A percentile compares a stretch with the other conserved stretches of the same genome.
Conservation (phyloP, 1,140 invertebrate genomes). For the Panulirus ornatus region DNA sequence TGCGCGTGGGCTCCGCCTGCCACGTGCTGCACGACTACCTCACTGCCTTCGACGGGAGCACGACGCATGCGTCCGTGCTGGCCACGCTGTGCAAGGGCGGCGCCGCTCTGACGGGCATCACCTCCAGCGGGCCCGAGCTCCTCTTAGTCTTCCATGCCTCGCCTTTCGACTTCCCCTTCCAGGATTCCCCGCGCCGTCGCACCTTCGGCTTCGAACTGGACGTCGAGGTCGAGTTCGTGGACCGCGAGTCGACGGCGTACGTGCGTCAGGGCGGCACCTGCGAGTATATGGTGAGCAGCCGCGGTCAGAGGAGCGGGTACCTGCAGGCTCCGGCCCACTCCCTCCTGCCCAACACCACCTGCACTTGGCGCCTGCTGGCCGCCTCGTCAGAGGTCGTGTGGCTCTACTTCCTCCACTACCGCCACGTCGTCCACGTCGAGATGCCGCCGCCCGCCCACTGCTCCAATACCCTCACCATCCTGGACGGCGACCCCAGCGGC, state of each 20-base stretch:
- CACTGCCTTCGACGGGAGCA: slow-evolving; percentile 93
- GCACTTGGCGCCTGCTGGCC: slow-evolving; percentile 72
- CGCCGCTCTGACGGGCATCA: slow-evolving; percentile 88
- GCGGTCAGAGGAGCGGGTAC: slow-evolving; percentile 74
- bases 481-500: slow-evolving; percentile 56
- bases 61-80: slow-evolving; percentile 90
- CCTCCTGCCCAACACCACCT: slow-evolving; percentile 74
- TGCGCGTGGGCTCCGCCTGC: slow-evolving; percentile 88
- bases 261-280: slow-evolving; percentile 53
- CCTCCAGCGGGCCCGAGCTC: slow-evolving; percentile 90
- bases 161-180: slow-evolving; percentile 88
- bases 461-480: slow-evolving; percentile 73
- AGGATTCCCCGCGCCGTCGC: slow-evolving; percentile 79
- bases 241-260: slow-evolving; percentile 73
- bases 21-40: slow-evolving; percentile 92
- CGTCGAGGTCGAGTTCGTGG: slow-evolving; percentile 86
- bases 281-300: slow-evolving; percentile 59
- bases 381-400: slow-evolving; percentile 74
- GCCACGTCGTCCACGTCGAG: slow-evolving; percentile 71
- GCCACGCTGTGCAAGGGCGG: slow-evolving; percentile 92
- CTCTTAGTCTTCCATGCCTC: slow-evolving; percentile 93
- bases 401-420: slow-evolving; percentile 75
- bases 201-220: slow-evolving; percentile 90
- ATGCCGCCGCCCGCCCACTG: slow-evolving; percentile 73
- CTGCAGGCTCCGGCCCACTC: slow-evolving; percentile 74